Evolutionary conservation across 37 sponge, comb jelly and placozoan genomes (phyloP).

Genomic region (Petrosia ficiformis): DNA sequence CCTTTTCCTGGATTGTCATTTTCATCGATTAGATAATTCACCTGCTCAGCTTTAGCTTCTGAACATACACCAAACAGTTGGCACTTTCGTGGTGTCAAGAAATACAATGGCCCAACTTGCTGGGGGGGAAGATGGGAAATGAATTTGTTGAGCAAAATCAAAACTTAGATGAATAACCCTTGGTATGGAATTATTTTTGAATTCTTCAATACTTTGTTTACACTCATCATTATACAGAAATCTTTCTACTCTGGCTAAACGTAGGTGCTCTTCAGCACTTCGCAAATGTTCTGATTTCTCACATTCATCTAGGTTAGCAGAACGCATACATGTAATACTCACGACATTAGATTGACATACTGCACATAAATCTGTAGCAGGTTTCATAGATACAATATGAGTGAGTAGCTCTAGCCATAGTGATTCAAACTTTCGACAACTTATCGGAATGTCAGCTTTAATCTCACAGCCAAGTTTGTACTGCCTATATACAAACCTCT

Average conservation of each 20-base stretch:
- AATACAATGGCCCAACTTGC: conserved; percentile 66
- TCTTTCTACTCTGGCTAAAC: conserved; percentile 14
- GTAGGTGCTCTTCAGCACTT: conserved; percentile 13
- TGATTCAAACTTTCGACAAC: conserved; percentile 17
- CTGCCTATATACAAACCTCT: conserved; percentile 10
- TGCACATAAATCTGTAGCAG: conserved; percentile 17
- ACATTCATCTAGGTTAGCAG: conserved; percentile 18
- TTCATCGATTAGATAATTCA: not conserved
- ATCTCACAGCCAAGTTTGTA: not conserved
- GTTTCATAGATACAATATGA: conserved; percentile 12
- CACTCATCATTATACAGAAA: conserved; percentile 3
- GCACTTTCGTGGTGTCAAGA: conserved; percentile 58
- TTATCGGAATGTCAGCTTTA: not conserved
- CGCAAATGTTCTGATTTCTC: conserved; percentile 10
- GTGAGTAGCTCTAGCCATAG: conserved; percentile 1
- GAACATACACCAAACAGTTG: conserved; percentile 57
- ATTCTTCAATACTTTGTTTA: not conserved
- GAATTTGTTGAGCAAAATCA: conserved; percentile 49
- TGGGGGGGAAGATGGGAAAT: conserved; percentile 1
- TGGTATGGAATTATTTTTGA: not conserved
- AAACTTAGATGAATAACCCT: conserved; percentile 54
- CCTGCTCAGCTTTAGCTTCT: conserved; percentile 53
- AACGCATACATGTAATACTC: conserved; percentile 21
- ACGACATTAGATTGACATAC: conserved; percentile 10
- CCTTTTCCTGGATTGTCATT: too few relatives aligned